Evolutionary conservation across 2,888 invertebrate species (phyloP).

Genomic region (Boloria euphrosyne): DNA sequence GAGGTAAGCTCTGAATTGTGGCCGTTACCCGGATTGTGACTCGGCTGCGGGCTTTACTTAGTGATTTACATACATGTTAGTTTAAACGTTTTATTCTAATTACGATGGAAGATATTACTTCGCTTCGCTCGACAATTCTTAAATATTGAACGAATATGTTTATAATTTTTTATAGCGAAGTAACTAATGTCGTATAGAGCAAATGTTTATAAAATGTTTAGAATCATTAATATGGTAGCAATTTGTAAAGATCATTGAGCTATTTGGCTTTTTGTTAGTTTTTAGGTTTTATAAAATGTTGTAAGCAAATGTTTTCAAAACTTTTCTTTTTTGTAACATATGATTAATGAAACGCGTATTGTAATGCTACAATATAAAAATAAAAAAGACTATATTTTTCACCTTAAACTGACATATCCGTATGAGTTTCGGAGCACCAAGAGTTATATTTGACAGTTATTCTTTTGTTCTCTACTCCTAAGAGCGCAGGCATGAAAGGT

Average conservation of each 20-base stretch:
- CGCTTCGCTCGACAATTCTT: neutral
- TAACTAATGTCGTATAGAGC: conserved; percentile 3
- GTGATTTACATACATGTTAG: no score
- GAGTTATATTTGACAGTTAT: conserved; percentile 36
- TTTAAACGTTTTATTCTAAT: no score
- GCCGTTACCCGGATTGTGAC: no score
- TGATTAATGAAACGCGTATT: neutral
- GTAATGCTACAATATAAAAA: neutral
- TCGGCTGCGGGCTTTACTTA: no score
- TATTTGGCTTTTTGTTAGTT: neutral
- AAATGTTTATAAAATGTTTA: neutral
- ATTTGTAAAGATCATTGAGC: neutral
- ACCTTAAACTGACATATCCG: conserved; percentile 24
- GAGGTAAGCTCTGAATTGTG: no score
- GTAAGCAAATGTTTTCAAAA: neutral
- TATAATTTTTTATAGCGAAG: conserved; percentile 4
- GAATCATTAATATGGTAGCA: neutral
- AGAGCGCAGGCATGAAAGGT: conserved; percentile 33
- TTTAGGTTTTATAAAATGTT: neutral
- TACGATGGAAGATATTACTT: neutral
- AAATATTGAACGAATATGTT: no score
- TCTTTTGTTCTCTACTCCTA: conserved; percentile 38
- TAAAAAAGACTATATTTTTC: neutral
- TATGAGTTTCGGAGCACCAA: conserved; percentile 18
- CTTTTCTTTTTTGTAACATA: neutral